Evolutionary conservation across 2,113 vertebrate genomes (phyloP).

Genomic region (Siniperca knerii): DNA sequence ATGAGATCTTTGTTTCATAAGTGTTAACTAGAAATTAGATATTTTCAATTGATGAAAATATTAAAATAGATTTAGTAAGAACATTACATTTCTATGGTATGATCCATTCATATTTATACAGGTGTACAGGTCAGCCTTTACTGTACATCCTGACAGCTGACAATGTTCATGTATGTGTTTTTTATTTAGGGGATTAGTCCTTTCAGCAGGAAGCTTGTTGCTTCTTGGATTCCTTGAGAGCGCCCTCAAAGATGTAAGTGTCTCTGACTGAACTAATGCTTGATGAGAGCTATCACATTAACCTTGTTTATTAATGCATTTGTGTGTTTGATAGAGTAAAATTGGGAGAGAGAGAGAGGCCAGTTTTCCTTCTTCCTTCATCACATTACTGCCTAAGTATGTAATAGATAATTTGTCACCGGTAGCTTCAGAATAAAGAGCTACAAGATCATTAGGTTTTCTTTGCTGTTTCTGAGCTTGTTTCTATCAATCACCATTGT

Average conservation of each 20-base stretch:
- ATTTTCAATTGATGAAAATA: background rate
- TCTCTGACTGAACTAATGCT: constrained; percentile 28
- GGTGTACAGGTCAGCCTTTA: background rate
- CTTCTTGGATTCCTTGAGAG: background rate
- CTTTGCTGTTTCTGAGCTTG: constrained; percentile 23
- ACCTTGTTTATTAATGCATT: constrained; percentile 31
- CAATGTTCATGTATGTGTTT: background rate
- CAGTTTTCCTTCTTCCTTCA: constrained; percentile 17
- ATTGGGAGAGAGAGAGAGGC: background rate
- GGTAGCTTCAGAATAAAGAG: constrained; percentile 33
- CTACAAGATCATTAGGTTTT: constrained; percentile 55
- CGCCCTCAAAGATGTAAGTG: background rate
- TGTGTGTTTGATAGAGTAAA: constrained; percentile 4
- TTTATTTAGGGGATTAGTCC: background rate
- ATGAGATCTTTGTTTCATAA: background rate
- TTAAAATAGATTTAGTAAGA: background rate
- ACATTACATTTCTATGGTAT: background rate
- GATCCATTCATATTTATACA: background rate
- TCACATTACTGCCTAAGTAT: constrained; percentile 41
- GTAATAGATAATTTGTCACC: constrained; percentile 49
- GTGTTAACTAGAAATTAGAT: background rate
- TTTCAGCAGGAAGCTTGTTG: background rate
- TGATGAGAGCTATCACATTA: constrained; percentile 21
- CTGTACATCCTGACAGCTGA: background rate
- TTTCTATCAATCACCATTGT: constrained; percentile 57